Percentiles rank a stretch among this genome's conserved stretches.
phyloP scores from a whole-genome alignment of 2,113 vertebrate genomes.

The Leucosticte australis region DNA sequence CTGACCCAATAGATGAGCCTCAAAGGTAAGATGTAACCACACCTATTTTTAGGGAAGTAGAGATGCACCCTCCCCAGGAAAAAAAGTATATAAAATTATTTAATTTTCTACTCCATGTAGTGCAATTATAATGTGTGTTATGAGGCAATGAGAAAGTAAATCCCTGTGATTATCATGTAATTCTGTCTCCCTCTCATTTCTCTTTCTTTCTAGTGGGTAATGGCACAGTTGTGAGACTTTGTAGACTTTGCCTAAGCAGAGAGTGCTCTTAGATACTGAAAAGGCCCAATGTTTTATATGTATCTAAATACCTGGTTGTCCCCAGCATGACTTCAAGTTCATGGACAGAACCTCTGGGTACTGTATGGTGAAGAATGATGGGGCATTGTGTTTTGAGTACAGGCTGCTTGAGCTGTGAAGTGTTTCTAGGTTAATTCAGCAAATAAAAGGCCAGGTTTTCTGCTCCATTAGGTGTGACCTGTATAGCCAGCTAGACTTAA shows the following conservation, averaged over 20 bases:
- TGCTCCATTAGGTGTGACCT: background rate
- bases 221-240: background rate
- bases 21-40: background rate
- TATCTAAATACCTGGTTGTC: background rate
- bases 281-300: background rate
- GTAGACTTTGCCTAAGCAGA: background rate
- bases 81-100: background rate
- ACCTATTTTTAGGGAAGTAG: background rate
- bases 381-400: background rate
- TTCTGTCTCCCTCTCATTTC: background rate
- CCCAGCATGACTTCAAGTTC: background rate
- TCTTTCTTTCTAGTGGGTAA: background rate
- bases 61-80: fast-evolving
- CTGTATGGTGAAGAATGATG: background rate
- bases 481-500: background rate
- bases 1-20: background rate
- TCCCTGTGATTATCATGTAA: background rate
- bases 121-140: background rate
- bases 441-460: background rate
- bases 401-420: background rate
- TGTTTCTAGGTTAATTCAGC: background rate
- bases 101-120: background rate
- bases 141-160: background rate
- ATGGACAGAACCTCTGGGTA: background rate
- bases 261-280: background rate